Conservation (phyloP, 2,888 invertebrate genomes). For the Odontothrips loti region DNA sequence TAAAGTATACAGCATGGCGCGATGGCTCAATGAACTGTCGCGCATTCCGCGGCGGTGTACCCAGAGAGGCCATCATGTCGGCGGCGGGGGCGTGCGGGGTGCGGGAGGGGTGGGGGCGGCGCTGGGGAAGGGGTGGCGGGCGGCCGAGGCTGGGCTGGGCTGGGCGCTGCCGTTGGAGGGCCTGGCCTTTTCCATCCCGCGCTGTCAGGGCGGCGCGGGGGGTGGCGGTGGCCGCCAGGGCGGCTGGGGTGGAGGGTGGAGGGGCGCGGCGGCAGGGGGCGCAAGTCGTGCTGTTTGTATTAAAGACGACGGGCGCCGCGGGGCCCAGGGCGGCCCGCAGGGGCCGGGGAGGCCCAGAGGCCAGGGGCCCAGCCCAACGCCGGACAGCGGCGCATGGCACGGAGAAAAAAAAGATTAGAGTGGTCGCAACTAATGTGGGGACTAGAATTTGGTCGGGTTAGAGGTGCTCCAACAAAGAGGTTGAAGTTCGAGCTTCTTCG, state of each 20-base stretch:
- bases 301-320: slow-evolving; percentile 4
- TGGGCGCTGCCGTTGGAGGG: neutral
- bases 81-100: neutral
- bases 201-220: neutral
- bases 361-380: neutral
- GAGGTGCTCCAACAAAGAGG: no score
- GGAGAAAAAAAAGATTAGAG: no score
- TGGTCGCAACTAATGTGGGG: no score
- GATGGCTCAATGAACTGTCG: no score
- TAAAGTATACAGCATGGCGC: no score
- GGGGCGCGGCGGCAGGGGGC: neutral
- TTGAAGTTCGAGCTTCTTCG: no score
- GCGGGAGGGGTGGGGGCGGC: neutral
- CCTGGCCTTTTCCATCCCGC: neutral
- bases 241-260: neutral
- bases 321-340: neutral
- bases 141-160: neutral
- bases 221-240: neutral
- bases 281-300: neutral
- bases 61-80: neutral
- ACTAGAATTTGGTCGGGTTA: no score
- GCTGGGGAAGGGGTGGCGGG: neutral
- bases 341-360: no score
- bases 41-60: no score
- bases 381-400: neutral